Percentiles rank a stretch among this genome's conserved stretches.
Conservation (phyloP, 1,140 invertebrate genomes). For the Lysiphlebus fabarum region DNA sequence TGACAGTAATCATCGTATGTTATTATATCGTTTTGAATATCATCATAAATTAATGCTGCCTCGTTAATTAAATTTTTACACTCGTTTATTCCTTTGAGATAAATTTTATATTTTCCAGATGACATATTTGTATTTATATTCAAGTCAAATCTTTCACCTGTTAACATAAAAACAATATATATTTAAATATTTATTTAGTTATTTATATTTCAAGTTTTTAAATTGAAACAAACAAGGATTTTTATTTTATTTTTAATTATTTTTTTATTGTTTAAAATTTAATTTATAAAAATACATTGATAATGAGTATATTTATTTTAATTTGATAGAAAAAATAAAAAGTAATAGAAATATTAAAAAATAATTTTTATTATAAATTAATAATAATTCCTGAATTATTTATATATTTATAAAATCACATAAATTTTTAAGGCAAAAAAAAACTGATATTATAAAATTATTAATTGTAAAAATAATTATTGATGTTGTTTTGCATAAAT, state of each 20-base stretch:
- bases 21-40: neutral
- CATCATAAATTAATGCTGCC: constrained; percentile 30
- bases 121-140: constrained; percentile 56
- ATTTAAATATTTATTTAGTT: too few relatives aligned
- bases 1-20: neutral
- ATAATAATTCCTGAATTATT: too few relatives aligned
- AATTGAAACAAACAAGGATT: too few relatives aligned
- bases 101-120: constrained; percentile 59
- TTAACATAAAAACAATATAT: too few relatives aligned
- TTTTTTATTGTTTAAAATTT: too few relatives aligned
- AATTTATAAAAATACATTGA: too few relatives aligned
- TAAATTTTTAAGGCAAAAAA: constrained; percentile 7
- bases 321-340: too few relatives aligned
- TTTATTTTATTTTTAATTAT: too few relatives aligned
- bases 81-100: constrained; percentile 51
- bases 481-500: constrained; percentile 36
- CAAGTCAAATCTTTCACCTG: constrained; percentile 65
- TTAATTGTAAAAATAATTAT: constrained; percentile 24
- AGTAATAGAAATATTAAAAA: constrained; percentile 2
- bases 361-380: too few relatives aligned
- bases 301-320: too few relatives aligned
- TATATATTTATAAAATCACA: neutral
- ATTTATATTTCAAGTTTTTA: too few relatives aligned
- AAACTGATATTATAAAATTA: constrained; percentile 28
- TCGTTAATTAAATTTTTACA: constrained; percentile 45